These are phyloP conservation scores for Epinotia ramella DNA, from an alignment of 2,888 invertebrate species.

Conservation along the genomic window DNA sequence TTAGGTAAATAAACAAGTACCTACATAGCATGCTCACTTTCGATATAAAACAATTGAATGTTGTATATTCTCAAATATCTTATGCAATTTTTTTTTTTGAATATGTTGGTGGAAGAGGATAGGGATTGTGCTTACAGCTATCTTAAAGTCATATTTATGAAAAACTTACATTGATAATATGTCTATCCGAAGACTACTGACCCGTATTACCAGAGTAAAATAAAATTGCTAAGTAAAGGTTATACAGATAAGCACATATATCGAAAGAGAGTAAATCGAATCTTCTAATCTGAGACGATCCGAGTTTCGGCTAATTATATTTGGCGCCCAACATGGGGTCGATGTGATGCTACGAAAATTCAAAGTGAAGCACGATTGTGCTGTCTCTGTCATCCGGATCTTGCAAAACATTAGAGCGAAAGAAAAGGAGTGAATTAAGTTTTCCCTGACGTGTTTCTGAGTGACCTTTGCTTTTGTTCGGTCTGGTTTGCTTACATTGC, in stretches of 20 bases:
- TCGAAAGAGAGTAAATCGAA: slow-evolving; percentile 55
- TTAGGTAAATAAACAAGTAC: background rate
- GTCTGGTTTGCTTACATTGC: slow-evolving; percentile 11
- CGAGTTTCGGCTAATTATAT: slow-evolving; percentile 43
- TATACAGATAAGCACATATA: slow-evolving; percentile 44
- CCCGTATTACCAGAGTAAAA: background rate
- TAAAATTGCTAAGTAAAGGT: background rate
- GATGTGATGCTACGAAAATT: slow-evolving; percentile 3
- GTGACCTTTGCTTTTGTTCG: background rate
- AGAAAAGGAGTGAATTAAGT: background rate
- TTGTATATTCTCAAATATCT: too few species aligned
- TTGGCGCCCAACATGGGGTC: slow-evolving; percentile 47
- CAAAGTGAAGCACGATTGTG: slow-evolving; percentile 14
- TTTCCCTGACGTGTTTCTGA: background rate
- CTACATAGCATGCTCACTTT: background rate
- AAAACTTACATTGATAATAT: background rate
- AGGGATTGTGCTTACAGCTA: too few species aligned
- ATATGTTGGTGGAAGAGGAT: too few species aligned
- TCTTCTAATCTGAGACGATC: slow-evolving; percentile 51
- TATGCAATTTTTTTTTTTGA: too few species aligned
- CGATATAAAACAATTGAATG: too few species aligned
- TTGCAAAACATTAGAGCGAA: background rate
- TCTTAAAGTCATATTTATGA: too few species aligned
- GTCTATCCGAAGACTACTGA: background rate
- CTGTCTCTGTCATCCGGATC: slow-evolving; percentile 1